Percentiles rank a stretch among this genome's conserved stretches.
Conservation (phyloP, 2,797 vertebrate genomes). For the Eupleurogrammus muticus region DNA sequence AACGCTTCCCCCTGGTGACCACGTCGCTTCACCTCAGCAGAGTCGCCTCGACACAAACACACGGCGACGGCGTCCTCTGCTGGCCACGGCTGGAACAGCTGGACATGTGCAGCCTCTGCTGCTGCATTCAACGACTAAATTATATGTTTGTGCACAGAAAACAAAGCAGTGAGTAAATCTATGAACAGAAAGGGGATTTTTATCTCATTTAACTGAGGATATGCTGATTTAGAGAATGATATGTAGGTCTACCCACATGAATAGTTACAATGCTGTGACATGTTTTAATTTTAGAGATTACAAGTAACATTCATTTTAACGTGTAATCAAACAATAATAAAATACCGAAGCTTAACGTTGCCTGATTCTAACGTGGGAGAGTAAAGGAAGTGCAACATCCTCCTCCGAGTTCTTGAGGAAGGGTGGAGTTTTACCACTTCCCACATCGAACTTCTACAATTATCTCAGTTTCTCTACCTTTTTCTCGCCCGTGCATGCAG, state of each 20-base stretch:
- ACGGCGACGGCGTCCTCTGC: slow-evolving; percentile 54
- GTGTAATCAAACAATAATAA: not conserved
- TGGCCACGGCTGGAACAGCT: slow-evolving; percentile 40
- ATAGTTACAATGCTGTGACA: not conserved
- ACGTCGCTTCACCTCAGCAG: not conserved
- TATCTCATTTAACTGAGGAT: not conserved
- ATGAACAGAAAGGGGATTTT: not conserved
- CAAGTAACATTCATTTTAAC: not conserved
- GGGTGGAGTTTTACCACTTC: slow-evolving; percentile 69
- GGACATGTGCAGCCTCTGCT: not conserved
- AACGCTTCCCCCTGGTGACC: slow-evolving; percentile 59
- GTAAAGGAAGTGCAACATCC: slow-evolving; percentile 67
- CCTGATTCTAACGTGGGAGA: not conserved
- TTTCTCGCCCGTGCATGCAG: slow-evolving; percentile 20
- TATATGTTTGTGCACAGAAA: not conserved
- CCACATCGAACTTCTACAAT: slow-evolving; percentile 23
- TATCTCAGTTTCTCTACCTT: slow-evolving; percentile 37
- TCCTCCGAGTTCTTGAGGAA: slow-evolving; percentile 40
- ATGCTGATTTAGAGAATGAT: not conserved
- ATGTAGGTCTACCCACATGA: not conserved
- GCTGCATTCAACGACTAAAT: not conserved
- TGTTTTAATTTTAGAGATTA: not conserved
- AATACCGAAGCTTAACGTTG: not conserved
- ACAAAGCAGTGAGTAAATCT: not conserved
- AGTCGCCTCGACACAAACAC: slow-evolving; percentile 9